Conservation (phyloP, 1,140 invertebrate species). For the Tribolium madens region DNA sequence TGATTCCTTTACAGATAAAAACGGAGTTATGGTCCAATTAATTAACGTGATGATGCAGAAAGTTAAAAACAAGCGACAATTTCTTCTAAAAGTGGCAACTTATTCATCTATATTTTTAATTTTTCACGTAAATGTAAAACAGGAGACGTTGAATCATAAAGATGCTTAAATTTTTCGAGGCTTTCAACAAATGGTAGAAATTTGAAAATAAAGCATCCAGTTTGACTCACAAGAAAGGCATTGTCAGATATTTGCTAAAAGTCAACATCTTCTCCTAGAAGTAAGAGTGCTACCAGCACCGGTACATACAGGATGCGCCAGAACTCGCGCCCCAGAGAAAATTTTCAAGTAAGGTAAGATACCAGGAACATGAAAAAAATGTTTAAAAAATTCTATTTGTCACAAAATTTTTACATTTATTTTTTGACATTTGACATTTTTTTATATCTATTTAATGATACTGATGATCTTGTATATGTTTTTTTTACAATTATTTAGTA, state of each 20-base stretch:
- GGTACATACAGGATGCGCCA: no score
- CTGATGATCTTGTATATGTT: no score
- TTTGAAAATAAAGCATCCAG: slow-evolving; percentile 27
- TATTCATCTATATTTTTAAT: slow-evolving; percentile 19
- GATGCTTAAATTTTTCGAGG: not conserved
- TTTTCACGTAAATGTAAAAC: slow-evolving; percentile 2
- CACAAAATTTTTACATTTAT: no score
- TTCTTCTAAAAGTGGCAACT: not conserved
- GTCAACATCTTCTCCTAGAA: not conserved
- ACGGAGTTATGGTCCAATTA: not conserved
- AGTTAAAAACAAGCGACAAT: slow-evolving; percentile 6
- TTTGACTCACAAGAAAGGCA: slow-evolving; percentile 11
- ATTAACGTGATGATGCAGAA: slow-evolving; percentile 6
- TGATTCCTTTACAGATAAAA: not conserved
- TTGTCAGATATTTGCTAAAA: slow-evolving; percentile 17
- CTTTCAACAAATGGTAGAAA: slow-evolving; percentile 1
- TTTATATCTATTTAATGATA: no score
- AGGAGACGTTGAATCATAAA: not conserved
- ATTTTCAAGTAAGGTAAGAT: no score
- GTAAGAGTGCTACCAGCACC: not conserved
- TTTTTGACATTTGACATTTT: no score
- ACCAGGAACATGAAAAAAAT: no score
- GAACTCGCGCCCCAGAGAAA: no score
- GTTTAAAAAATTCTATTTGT: no score
- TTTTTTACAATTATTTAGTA: no score